phyloP scores from a whole-genome alignment of 2,113 vertebrate genomes.

The Thamnaconus septentrionalis region DNA sequence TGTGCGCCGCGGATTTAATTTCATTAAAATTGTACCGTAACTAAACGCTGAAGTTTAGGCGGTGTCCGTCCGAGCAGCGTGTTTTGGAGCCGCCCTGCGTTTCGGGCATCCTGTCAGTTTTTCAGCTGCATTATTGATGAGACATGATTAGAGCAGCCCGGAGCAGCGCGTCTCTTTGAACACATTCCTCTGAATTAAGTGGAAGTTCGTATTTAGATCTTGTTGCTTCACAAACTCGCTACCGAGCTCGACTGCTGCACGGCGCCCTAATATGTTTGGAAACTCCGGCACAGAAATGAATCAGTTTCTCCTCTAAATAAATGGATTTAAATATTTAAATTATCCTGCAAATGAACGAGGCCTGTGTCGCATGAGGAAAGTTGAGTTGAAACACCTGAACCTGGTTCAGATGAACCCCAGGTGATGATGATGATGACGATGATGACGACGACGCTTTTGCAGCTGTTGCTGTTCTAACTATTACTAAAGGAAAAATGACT shows the following conservation, averaged over 20 bases:
- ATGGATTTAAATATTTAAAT: background rate
- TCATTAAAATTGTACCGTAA: slow-evolving; percentile 77
- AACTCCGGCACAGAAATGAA: no score
- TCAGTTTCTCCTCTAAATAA: no score
- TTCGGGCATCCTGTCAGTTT: slow-evolving; percentile 76
- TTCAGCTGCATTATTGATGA: slow-evolving; percentile 76
- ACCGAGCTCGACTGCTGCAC: no score
- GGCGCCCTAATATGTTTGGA: no score
- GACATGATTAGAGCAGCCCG: slow-evolving; percentile 72
- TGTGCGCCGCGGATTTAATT: slow-evolving; percentile 60
- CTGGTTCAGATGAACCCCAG: background rate
- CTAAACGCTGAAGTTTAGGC: slow-evolving; percentile 77
- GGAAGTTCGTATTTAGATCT: slow-evolving; percentile 63
- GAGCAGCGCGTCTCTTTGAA: slow-evolving; percentile 72
- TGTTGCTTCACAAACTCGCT: slow-evolving; percentile 24
- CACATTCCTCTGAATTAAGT: slow-evolving; percentile 71
- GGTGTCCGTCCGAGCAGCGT: slow-evolving; percentile 67
- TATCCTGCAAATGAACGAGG: background rate
- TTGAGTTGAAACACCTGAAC: background rate
- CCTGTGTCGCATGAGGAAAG: background rate
- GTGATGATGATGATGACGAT: no score
- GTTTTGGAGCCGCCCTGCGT: slow-evolving; percentile 59
- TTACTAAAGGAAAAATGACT: no score
- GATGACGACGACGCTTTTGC: no score
- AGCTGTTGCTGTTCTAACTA: no score